These are phyloP conservation scores for Drosophila persimilis DNA, from an alignment of 1,140 invertebrate species.

Conservation along the genomic window DNA sequence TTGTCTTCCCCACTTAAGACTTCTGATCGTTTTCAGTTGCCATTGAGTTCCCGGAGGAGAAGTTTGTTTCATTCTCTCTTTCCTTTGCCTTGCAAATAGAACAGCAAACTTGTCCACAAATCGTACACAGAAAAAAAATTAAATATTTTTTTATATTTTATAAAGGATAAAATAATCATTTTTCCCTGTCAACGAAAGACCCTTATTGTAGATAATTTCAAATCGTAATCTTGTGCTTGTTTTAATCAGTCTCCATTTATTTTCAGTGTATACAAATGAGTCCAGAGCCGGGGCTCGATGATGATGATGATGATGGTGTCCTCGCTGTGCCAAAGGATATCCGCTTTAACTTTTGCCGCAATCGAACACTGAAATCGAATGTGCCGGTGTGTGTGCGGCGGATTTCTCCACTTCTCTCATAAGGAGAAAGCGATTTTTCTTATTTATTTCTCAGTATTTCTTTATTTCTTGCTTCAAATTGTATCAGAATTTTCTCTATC, in stretches of 20 bases:
- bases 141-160: too few relatives aligned
- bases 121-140: conserved; percentile 10
- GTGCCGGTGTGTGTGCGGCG: conserved; percentile 17
- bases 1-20: conserved; percentile 27
- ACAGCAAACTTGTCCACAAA: conserved; percentile 33
- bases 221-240: too few relatives aligned
- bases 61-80: conserved; percentile 10
- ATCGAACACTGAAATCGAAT: conserved; percentile 45
- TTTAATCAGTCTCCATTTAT: conserved; percentile 1
- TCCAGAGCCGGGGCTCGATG: conserved; percentile 33
- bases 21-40: conserved; percentile 32
- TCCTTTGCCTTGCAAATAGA: conserved; percentile 3
- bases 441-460: conserved; percentile 41
- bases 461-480: conserved; percentile 38
- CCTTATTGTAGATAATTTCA: too few relatives aligned
- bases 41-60: conserved; percentile 18
- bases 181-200: too few relatives aligned
- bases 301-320: conserved; percentile 40
- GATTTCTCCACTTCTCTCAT: conserved; percentile 41
- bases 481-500: conserved; percentile 44
- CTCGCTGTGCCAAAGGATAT: conserved; percentile 50
- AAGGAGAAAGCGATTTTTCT: conserved; percentile 48
- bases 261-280: conserved; percentile 19
- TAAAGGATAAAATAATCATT: too few relatives aligned
- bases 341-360: conserved; percentile 53